These are phyloP conservation scores for Diplodus sargus DNA, from an alignment of 2,797 vertebrate genomes.

Conservation along the genomic window DNA sequence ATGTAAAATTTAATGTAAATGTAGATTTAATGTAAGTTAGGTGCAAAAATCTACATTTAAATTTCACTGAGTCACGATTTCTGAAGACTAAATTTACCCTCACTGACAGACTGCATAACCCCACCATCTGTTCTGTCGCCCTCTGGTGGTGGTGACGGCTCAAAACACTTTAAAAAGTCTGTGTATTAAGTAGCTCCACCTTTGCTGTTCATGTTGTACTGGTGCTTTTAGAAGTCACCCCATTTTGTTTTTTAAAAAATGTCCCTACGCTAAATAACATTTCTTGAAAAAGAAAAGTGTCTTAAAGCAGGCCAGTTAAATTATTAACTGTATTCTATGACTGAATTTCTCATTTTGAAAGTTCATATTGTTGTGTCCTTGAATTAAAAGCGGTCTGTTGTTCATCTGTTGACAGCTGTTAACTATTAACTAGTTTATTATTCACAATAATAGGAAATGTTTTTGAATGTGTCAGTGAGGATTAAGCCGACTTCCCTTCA, in stretches of 20 bases:
- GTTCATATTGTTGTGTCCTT: background rate
- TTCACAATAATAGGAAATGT: background rate
- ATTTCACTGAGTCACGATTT: conserved; percentile 36
- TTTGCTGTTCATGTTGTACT: too few relatives aligned
- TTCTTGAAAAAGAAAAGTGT: too few relatives aligned
- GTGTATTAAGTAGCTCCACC: too few relatives aligned
- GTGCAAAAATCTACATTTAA: background rate
- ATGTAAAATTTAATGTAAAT: background rate
- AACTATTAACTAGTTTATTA: background rate
- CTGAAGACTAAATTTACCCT: conserved; percentile 13
- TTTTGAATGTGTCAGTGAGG: background rate
- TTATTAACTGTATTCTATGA: background rate
- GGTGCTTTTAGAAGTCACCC: too few relatives aligned
- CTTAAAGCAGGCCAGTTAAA: background rate
- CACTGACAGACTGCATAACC: background rate
- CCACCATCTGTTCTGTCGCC: conserved; percentile 16
- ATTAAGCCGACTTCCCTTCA: background rate
- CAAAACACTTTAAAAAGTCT: too few relatives aligned
- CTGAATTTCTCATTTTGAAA: background rate
- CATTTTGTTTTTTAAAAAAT: too few relatives aligned
- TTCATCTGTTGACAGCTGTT: background rate
- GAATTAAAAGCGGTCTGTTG: background rate
- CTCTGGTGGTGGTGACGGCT: conserved; percentile 27
- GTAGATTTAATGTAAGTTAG: background rate
- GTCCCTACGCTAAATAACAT: too few relatives aligned